Percentiles rank a stretch among this genome's conserved stretches.
Evolutionary conservation across 1,140 invertebrate species (phyloP).

Genomic region (Drosophila erecta): DNA sequence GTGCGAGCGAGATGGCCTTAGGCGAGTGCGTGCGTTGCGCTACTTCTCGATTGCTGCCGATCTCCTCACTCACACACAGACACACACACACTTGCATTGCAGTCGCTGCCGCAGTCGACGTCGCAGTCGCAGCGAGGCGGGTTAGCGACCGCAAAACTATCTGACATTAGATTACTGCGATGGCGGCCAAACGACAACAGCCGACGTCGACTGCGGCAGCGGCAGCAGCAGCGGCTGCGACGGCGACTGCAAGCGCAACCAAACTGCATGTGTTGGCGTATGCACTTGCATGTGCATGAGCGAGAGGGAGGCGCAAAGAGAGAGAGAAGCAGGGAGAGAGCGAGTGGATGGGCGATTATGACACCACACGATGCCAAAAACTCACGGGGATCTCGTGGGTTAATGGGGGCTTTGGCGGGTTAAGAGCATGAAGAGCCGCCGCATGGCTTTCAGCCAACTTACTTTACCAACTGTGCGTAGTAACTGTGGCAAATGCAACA

Average conservation of each 20-base stretch:
- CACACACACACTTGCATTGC: constrained; percentile 31
- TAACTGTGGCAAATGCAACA: constrained; percentile 30
- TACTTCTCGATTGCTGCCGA: constrained; percentile 65
- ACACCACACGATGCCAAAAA: constrained; percentile 68
- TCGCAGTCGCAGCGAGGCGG: constrained; percentile 55
- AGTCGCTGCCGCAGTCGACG: constrained; percentile 11
- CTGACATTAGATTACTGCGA: constrained; percentile 85
- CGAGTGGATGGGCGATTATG: constrained; percentile 53
- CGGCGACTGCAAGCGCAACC: constrained; percentile 4
- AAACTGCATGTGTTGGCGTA: constrained; percentile 53
- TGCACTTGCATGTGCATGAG: background rate
- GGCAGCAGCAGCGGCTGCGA: constrained; percentile 36
- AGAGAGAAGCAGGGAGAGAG: background rate
- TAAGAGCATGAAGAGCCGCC: constrained; percentile 18
- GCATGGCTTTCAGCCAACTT: constrained; percentile 3
- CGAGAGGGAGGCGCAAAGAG: background rate
- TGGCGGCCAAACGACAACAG: constrained; percentile 85
- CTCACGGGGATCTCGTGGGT: constrained; percentile 10
- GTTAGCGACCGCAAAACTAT: constrained; percentile 85
- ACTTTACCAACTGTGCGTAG: constrained; percentile 31
- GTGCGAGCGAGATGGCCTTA: constrained; percentile 14
- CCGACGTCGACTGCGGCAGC: constrained; percentile 61
- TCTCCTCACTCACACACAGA: constrained; percentile 39
- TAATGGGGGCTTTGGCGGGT: constrained; percentile 3
- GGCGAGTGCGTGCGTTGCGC: constrained; percentile 38